phyloP scores from a whole-genome alignment of 2,797 vertebrate genomes.

The Dipus sagitta region DNA sequence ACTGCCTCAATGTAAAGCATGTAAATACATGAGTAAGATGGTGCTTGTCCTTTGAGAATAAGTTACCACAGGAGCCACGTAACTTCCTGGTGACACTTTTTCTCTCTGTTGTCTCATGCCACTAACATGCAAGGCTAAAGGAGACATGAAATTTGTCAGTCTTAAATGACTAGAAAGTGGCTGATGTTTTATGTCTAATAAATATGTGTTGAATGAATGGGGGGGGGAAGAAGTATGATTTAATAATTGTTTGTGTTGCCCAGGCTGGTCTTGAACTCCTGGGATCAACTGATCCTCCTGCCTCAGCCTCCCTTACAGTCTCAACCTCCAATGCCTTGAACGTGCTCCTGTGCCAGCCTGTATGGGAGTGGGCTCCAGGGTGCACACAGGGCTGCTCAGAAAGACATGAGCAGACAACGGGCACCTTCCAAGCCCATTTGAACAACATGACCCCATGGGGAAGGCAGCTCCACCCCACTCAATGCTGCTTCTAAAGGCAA shows the following conservation, averaged over 20 bases:
- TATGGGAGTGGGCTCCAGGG: background rate
- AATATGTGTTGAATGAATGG: background rate
- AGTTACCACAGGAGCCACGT: no score
- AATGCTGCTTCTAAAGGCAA: background rate
- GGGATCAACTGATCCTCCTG: no score
- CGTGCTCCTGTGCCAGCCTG: background rate
- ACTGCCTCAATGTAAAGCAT: no score
- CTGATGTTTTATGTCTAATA: no score
- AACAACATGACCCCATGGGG: background rate
- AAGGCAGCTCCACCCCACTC: background rate
- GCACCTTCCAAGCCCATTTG: background rate
- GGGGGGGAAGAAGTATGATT: no score
- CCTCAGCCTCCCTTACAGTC: background rate
- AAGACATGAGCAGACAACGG: slow-evolving; percentile 15
- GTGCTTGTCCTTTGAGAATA: no score
- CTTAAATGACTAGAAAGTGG: no score
- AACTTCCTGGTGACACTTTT: no score
- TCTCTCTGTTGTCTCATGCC: no score
- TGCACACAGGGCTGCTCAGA: background rate
- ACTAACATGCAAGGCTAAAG: no score
- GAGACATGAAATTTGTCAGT: no score
- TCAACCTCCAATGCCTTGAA: slow-evolving; percentile 42
- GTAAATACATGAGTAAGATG: no score
- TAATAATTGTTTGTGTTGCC: background rate
- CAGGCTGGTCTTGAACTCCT: background rate